Conservation (phyloP, 2,113 vertebrate species). For the Larimichthys crocea region DNA sequence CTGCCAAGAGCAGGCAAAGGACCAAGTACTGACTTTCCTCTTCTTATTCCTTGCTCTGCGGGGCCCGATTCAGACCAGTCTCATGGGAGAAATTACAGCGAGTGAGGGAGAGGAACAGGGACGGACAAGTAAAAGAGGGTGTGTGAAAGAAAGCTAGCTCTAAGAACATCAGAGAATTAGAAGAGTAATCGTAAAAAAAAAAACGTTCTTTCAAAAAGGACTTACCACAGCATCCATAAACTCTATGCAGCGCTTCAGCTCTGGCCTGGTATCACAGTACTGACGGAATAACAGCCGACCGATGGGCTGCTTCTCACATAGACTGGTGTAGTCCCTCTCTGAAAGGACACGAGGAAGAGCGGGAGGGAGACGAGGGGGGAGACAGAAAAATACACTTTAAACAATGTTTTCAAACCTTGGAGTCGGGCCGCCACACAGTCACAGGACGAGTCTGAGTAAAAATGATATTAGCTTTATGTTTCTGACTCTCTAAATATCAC, state of each 20-base stretch:
- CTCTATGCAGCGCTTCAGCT: constrained; percentile 88
- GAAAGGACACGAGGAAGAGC: constrained; percentile 16
- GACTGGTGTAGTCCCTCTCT: constrained; percentile 91
- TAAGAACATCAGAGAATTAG: neutral
- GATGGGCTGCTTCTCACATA: constrained; percentile 94
- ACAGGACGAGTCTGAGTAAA: too few relatives aligned
- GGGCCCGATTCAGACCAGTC: constrained; percentile 20
- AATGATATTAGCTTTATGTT: neutral
- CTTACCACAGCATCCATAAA: constrained; percentile 95
- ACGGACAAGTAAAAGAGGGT: neutral
- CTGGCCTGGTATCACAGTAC: constrained; percentile 89
- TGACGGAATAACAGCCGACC: constrained; percentile 93
- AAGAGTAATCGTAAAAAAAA: neutral
- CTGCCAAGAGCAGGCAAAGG: constrained; percentile 61
- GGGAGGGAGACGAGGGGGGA: neutral
- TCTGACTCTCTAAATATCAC: neutral
- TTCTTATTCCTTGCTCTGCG: constrained; percentile 12
- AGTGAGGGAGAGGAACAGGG: constrained; percentile 32
- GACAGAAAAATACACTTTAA: neutral
- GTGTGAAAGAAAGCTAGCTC: neutral
- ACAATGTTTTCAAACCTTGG: neutral
- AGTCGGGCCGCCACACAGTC: neutral
- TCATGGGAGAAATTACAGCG: constrained; percentile 27
- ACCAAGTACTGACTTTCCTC: constrained; percentile 41
- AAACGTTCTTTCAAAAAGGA: neutral